Percentiles rank a stretch among this genome's conserved stretches.
Evolutionary conservation across 2,113 vertebrate genomes (phyloP).

Genomic region (Lamprotornis superbus): DNA sequence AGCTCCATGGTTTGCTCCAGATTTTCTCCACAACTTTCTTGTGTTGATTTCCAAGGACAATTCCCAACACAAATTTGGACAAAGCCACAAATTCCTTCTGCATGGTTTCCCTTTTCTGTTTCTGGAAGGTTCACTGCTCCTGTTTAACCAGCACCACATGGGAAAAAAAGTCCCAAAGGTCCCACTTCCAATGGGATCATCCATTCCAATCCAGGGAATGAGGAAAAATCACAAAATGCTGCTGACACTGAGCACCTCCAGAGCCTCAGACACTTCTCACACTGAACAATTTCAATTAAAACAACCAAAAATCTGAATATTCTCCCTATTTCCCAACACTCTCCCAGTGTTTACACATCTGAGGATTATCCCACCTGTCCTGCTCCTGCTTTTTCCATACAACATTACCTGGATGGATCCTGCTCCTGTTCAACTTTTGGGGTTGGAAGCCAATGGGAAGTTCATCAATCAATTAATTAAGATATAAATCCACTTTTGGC

Average conservation of each 20-base stretch:
- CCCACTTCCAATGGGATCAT: neutral
- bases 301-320: neutral
- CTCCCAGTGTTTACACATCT: neutral
- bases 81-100: neutral
- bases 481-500: neutral
- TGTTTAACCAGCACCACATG: no score
- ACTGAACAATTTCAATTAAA: neutral
- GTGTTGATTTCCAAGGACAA: neutral
- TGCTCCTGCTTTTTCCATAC: neutral
- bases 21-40: neutral
- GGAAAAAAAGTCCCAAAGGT: no score
- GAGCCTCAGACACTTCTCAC: neutral
- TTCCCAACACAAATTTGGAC: neutral
- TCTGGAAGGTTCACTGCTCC: no score
- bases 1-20: no score
- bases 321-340: neutral
- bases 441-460: neutral
- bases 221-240: neutral
- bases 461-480: neutral
- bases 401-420: neutral
- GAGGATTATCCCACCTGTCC: neutral
- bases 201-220: neutral
- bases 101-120: neutral
- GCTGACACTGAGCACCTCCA: neutral
- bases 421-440: accelerated